Evolutionary conservation across 2,888 invertebrate genomes (phyloP).

Genomic region (Sesamia inferens): DNA sequence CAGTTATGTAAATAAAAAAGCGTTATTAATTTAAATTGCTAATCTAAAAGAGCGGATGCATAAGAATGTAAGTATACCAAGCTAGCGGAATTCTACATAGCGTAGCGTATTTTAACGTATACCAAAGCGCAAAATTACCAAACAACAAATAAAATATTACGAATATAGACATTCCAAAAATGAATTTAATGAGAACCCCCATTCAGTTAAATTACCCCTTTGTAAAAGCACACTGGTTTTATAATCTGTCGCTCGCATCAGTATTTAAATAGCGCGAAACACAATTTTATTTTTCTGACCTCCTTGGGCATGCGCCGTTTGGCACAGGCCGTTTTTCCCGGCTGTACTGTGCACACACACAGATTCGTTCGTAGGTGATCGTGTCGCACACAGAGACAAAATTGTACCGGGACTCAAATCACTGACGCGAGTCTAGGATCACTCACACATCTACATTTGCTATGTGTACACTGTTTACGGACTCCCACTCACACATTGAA

Average conservation of each 20-base stretch:
- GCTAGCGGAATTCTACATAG: constrained; percentile 3
- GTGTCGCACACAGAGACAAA: constrained; percentile 70
- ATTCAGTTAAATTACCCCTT: constrained; percentile 69
- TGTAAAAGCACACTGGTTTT: constrained; percentile 66
- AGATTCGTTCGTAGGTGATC: constrained; percentile 75
- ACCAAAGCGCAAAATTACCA: constrained; percentile 45
- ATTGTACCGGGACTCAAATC: constrained; percentile 72
- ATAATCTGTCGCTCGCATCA: constrained; percentile 73
- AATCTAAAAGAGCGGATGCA: background rate
- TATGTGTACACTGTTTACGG: constrained; percentile 63
- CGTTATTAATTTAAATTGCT: background rate
- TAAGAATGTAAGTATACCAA: background rate
- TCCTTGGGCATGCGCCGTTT: constrained; percentile 77
- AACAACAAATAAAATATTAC: constrained; percentile 58
- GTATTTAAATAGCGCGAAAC: constrained; percentile 81
- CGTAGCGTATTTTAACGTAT: constrained; percentile 30
- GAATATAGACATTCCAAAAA: constrained; percentile 50
- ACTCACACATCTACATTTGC: constrained; percentile 70
- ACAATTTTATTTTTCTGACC: constrained; percentile 76
- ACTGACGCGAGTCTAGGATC: constrained; percentile 75
- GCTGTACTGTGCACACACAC: constrained; percentile 75
- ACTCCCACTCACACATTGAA: constrained; percentile 75
- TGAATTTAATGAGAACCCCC: constrained; percentile 63
- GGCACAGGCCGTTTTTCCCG: constrained; percentile 71
- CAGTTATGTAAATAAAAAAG: background rate